Evolutionary conservation across 2,113 vertebrate genomes (phyloP).

Genomic region (Oxygymnocypris stewartii): DNA sequence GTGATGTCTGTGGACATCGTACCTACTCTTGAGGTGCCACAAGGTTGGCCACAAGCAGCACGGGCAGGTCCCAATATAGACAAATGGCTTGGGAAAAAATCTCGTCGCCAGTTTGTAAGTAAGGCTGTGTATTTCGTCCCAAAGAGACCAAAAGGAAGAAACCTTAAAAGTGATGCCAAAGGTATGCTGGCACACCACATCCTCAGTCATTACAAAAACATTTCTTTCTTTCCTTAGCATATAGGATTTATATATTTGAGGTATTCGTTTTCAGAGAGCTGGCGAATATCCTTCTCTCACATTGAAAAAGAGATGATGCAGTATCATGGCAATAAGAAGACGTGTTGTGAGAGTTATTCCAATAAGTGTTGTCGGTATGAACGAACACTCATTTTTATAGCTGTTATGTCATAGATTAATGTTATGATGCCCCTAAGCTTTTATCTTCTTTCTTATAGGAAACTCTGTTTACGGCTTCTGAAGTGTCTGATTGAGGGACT

Average conservation of each 20-base stretch:
- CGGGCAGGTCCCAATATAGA: constrained; percentile 57
- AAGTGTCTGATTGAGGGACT: constrained; percentile 66
- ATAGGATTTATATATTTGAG: neutral
- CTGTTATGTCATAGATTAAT: neutral
- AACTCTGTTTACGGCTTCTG: constrained; percentile 64
- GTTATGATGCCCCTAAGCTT: neutral
- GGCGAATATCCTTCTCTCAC: constrained; percentile 76
- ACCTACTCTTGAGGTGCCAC: constrained; percentile 65
- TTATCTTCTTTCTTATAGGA: constrained; percentile 49
- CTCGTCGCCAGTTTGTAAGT: constrained; percentile 49
- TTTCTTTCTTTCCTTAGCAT: neutral
- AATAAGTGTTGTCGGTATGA: constrained; percentile 71
- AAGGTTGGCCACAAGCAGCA: constrained; percentile 59
- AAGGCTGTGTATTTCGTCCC: constrained; percentile 65
- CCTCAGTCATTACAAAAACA: neutral
- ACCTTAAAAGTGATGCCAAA: constrained; percentile 57
- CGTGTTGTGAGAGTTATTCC: constrained; percentile 62
- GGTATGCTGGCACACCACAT: constrained; percentile 49
- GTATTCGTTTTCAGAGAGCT: constrained; percentile 66
- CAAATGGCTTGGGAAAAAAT: constrained; percentile 67
- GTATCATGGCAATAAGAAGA: constrained; percentile 66
- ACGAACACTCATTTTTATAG: neutral
- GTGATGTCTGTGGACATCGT: constrained; percentile 69
- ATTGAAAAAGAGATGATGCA: constrained; percentile 72
- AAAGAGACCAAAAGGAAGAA: constrained; percentile 61